Evolutionary conservation across 1,140 invertebrate genomes (phyloP).

Genomic region (Drosophila mayri): DNA sequence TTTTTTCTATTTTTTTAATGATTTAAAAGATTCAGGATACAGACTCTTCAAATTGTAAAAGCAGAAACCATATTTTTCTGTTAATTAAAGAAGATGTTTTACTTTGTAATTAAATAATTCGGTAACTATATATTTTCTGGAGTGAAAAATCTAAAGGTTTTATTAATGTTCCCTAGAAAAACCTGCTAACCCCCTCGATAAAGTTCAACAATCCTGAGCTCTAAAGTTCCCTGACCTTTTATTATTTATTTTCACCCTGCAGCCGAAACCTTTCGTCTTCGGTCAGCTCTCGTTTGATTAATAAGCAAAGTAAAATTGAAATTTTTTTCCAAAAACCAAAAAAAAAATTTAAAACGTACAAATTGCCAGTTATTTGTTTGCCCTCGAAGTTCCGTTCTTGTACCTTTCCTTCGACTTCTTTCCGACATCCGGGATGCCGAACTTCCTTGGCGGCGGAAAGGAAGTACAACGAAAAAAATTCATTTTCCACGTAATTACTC

Average conservation of each 20-base stretch:
- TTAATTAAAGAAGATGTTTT: background rate
- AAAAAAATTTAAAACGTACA: constrained; percentile 81
- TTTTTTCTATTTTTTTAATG: background rate
- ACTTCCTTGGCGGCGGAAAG: constrained; percentile 37
- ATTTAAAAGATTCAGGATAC: too few species aligned
- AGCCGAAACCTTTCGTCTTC: constrained; percentile 13
- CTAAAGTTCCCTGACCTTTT: constrained; percentile 18
- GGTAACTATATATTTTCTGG: background rate
- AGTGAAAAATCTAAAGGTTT: background rate
- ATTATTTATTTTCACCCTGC: background rate
- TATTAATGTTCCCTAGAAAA: background rate
- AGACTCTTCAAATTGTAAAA: background rate
- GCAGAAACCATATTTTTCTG: too few species aligned
- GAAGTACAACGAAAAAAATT: constrained; percentile 63
- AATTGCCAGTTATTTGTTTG: constrained; percentile 84
- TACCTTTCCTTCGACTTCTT: constrained; percentile 57
- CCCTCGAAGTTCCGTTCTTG: constrained; percentile 31
- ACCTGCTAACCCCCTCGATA: background rate
- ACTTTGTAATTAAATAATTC: too few species aligned
- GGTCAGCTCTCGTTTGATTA: constrained; percentile 66
- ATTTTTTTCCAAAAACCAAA: constrained; percentile 58
- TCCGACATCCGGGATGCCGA: constrained; percentile 12
- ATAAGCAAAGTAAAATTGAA: constrained; percentile 83
- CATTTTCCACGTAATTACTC: constrained; percentile 85
- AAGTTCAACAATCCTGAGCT: constrained; percentile 1